phyloP scores from a whole-genome alignment of 2,797 vertebrate genomes.

The Muraenolepis orangiensis region DNA sequence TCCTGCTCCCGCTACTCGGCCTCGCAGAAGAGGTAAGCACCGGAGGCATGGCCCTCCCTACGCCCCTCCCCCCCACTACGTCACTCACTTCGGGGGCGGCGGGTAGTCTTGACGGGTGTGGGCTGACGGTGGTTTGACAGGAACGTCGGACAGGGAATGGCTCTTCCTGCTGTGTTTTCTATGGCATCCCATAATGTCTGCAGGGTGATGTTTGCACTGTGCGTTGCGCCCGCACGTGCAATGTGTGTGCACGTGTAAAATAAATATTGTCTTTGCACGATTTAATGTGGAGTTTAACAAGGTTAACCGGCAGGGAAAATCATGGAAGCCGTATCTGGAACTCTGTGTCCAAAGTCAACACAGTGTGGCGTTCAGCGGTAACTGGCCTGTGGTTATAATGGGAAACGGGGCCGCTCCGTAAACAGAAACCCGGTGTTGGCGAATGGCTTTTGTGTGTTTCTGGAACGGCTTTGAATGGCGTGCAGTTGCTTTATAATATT shows the following conservation, averaged over 20 bases:
- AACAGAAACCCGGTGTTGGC: neutral
- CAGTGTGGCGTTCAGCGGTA: too few species aligned
- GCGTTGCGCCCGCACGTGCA: neutral
- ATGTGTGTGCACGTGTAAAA: neutral
- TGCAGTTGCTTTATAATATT: slow-evolving; percentile 67
- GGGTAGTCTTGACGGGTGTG: neutral
- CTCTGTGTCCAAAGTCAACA: too few species aligned
- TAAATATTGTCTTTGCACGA: neutral
- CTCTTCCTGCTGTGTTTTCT: neutral
- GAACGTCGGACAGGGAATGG: slow-evolving; percentile 11
- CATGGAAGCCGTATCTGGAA: too few species aligned
- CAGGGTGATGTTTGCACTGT: neutral
- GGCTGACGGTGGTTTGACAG: slow-evolving; percentile 3
- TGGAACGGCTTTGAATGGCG: slow-evolving; percentile 67
- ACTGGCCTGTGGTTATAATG: neutral
- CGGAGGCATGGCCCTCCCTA: neutral
- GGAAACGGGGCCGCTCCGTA: neutral
- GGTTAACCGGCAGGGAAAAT: neutral
- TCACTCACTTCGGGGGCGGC: neutral
- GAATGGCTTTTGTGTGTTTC: slow-evolving; percentile 27
- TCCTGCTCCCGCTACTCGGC: slow-evolving; percentile 93
- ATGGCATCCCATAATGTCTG: neutral
- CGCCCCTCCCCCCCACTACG: slow-evolving; percentile 34
- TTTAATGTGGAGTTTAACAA: neutral
- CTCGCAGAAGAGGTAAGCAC: slow-evolving; percentile 90